These are phyloP conservation scores for Corythornis cristatus DNA, from an alignment of 2,113 vertebrate genomes.

Conservation along the genomic window DNA sequence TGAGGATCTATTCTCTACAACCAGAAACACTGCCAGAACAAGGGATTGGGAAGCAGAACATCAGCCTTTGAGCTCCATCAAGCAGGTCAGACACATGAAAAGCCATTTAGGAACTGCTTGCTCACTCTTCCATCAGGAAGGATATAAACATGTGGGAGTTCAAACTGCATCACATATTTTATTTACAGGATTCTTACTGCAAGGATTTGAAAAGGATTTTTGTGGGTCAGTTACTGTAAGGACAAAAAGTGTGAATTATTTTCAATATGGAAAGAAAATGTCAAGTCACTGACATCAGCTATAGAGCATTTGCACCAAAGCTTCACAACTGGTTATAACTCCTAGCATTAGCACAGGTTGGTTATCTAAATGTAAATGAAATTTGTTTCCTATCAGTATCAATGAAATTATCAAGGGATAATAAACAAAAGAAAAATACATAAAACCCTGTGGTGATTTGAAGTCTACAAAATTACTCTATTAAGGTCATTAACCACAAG, in stretches of 20 bases:
- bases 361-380: neutral
- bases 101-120: neutral
- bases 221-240: neutral
- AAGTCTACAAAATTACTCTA: neutral
- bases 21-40: neutral
- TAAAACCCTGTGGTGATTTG: neutral
- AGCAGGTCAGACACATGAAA: neutral
- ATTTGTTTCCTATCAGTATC: constrained; percentile 10
- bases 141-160: neutral
- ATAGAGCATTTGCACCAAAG: neutral
- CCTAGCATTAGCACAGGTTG: neutral
- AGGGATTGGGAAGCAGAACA: neutral
- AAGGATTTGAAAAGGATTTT: neutral
- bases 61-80: neutral
- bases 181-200: neutral
- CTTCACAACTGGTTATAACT: neutral
- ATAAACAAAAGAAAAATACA: constrained; percentile 21
- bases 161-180: neutral
- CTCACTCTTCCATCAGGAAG: neutral
- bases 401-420: neutral
- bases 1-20: neutral
- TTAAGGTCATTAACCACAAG: neutral
- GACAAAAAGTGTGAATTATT: neutral
- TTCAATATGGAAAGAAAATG: neutral
- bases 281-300: neutral